Conservation (phyloP, 2,113 vertebrate species). For the Nematolebias whitei region DNA sequence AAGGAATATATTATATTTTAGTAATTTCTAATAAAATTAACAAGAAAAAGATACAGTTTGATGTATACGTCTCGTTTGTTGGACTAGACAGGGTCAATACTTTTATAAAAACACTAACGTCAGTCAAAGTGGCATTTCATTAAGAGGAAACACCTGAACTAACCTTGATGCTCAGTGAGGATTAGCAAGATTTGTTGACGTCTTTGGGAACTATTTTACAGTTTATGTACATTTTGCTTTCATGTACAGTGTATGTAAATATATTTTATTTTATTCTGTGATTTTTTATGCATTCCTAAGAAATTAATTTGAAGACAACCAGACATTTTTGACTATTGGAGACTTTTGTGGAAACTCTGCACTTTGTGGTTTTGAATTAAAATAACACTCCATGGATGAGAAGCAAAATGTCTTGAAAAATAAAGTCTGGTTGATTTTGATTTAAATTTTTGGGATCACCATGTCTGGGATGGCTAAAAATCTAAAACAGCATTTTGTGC, state of each 20-base stretch:
- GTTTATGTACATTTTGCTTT: slow-evolving; percentile 27
- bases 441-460: no score
- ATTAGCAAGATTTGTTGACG: slow-evolving; percentile 2
- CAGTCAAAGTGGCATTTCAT: slow-evolving; percentile 45
- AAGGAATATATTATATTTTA: slow-evolving; percentile 51
- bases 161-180: slow-evolving; percentile 51
- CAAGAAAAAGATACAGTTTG: slow-evolving; percentile 40
- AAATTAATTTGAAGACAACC: no score
- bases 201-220: slow-evolving; percentile 4
- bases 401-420: no score
- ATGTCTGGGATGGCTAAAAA: no score
- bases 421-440: no score
- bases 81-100: slow-evolving; percentile 51
- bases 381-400: no score
- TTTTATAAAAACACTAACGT: slow-evolving; percentile 81
- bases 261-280: neutral
- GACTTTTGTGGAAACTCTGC: no score
- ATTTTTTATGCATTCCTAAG: neutral
- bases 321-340: no score
- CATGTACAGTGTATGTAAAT: slow-evolving; percentile 48
- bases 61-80: slow-evolving; percentile 21
- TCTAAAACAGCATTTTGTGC: neutral
- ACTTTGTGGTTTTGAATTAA: no score
- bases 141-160: slow-evolving; percentile 50
- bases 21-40: slow-evolving; percentile 50